A percentile compares a stretch with the other conserved stretches of the same genome.
Evolutionary conservation across 2,888 invertebrate genomes (phyloP).

Genomic region (Diplolepis rosae): DNA sequence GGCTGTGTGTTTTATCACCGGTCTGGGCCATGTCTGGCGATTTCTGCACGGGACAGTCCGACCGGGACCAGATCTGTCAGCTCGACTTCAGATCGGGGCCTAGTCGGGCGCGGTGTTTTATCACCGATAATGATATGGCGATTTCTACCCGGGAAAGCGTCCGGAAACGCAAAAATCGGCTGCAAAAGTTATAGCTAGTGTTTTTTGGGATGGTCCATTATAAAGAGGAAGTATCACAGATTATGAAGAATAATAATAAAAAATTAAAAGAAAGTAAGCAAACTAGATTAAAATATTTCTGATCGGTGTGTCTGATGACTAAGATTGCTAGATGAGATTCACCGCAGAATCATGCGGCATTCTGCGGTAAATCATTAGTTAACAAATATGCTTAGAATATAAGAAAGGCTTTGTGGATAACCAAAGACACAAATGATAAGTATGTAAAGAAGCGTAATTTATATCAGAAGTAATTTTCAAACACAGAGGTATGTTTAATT

Average conservation of each 20-base stretch:
- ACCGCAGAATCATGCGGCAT: slow-evolving; percentile 20
- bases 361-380: slow-evolving; percentile 13
- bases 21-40: too few relatives aligned
- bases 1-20: too few relatives aligned
- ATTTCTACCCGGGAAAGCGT: not conserved
- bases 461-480: not conserved
- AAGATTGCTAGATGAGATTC: not conserved
- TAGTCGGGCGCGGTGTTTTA: too few relatives aligned
- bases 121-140: too few relatives aligned
- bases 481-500: not conserved
- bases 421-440: slow-evolving; percentile 15
- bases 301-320: slow-evolving; percentile 15
- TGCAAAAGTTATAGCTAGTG: too few relatives aligned
- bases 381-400: slow-evolving; percentile 14
- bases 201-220: too few relatives aligned
- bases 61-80: too few relatives aligned
- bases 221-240: not conserved
- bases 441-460: slow-evolving; percentile 22
- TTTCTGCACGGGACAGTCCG: too few relatives aligned
- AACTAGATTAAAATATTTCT: slow-evolving; percentile 14
- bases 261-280: not conserved
- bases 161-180: not conserved
- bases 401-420: slow-evolving; percentile 15
- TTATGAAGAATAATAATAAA: not conserved
- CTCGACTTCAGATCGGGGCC: too few relatives aligned